These are phyloP conservation scores for Papilio dardanus DNA, from an alignment of 1,140 invertebrate genomes.

Conservation along the genomic window DNA sequence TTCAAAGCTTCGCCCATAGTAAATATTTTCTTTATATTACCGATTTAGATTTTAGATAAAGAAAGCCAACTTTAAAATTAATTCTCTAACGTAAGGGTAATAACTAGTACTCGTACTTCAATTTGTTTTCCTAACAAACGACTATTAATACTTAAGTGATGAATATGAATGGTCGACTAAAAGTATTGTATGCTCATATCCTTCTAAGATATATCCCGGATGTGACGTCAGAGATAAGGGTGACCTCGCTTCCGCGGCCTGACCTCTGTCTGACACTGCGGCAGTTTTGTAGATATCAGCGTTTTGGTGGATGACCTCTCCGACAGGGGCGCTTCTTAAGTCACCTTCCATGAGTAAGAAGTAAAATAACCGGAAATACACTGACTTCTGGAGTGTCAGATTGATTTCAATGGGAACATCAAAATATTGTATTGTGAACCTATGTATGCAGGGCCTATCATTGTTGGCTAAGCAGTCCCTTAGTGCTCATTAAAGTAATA, in stretches of 20 bases:
- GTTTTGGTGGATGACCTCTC: constrained; percentile 22
- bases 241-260: constrained; percentile 23
- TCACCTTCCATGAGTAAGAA: constrained; percentile 27
- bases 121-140: background rate
- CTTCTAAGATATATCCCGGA: constrained; percentile 13
- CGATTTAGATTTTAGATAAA: background rate
- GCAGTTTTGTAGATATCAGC: background rate
- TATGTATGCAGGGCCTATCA: background rate
- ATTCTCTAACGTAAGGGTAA: background rate
- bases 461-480: background rate
- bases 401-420: background rate
- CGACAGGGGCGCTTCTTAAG: background rate
- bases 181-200: constrained; percentile 5
- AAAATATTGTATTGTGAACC: background rate
- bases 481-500: background rate
- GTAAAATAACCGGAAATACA: background rate
- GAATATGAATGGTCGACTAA: constrained; percentile 1
- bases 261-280: constrained; percentile 26
- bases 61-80: background rate
- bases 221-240: background rate
- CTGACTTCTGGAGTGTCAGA: background rate
- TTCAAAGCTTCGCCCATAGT: background rate
- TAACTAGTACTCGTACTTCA: background rate
- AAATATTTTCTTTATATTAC: background rate
- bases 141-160: background rate